Evolutionary conservation across 2,888 invertebrate species (phyloP), one percentile per base, ranked within the genome.

Genomic region (Drosophila fulvimacula): DNA sequence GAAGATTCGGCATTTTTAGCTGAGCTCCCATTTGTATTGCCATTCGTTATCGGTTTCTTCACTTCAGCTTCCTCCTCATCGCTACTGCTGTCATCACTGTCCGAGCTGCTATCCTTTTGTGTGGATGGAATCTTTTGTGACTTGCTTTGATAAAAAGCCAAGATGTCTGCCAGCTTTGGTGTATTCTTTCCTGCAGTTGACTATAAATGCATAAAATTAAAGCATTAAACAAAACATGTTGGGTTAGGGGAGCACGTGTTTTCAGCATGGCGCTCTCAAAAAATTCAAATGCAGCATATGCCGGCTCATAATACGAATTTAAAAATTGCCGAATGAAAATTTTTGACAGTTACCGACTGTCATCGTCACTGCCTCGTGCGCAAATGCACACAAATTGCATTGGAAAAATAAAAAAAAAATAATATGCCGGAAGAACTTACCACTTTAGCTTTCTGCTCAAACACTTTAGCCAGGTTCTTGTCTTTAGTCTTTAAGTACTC

Each of bases 391-490:
- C 21, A 17, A 17, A 30, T 34, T 38, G 34, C 32, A 11, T 49
- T 71, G 64, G 64, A 30, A 62, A 30, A 36, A 13, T 30, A 30
- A 24, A 4, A 46, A 21, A 58, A 34, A 7, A 0, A 44, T 41
- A 53, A 46, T 34, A 49, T 17, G 15, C 27, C 10, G 21, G 13
- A 42, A 42, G 41, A 41, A 94, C 96, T 95, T 94, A 96, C 96
- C 93, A 95, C 95, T 91, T 96, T 96, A 1, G 95, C 94, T 93
- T 95, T 96, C 85, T 95, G 94, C 86, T 95, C 94, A 90, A 95
- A 96, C 55, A 95, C 93, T 83, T 94, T 93, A 0, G 96, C 96
- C 34, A 96, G 88, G 7, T 94, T 93, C 90, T 95, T 95, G 88
- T 96, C 95, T 76, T 94, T 93, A 76, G 93, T 94, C 66, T 93